phyloP scores from a whole-genome alignment of 2,888 invertebrate species.

The Galerucella calmariensis region DNA sequence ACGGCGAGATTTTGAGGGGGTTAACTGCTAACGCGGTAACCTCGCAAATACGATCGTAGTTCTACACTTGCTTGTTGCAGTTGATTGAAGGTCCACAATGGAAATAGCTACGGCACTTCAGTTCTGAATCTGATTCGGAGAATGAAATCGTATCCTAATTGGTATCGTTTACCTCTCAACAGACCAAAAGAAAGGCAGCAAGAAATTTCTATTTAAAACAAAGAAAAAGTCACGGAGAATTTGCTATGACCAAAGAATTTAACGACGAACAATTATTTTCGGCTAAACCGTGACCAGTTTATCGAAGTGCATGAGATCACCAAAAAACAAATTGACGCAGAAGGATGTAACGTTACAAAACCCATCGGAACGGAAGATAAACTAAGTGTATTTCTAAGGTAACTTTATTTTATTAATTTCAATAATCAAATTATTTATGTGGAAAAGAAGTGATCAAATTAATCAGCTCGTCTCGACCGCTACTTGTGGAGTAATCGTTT shows the following conservation, averaged over 20 bases:
- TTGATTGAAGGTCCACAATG: too few species aligned
- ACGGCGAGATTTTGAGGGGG: too few species aligned
- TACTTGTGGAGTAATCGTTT: conserved; percentile 8
- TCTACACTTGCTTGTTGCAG: too few species aligned
- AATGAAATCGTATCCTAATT: too few species aligned
- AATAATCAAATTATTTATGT: conserved; percentile 17
- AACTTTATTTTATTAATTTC: conserved; percentile 12
- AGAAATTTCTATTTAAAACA: too few species aligned
- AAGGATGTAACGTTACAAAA: conserved; percentile 35
- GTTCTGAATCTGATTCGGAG: too few species aligned
- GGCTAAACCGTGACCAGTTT: conserved; percentile 23
- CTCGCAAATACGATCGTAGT: too few species aligned
- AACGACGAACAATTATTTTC: conserved; percentile 34
- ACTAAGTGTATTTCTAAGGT: conserved; percentile 37
- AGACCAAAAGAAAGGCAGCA: too few species aligned
- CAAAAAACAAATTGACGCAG: not conserved
- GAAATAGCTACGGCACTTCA: too few species aligned
- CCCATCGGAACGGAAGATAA: conserved; percentile 32
- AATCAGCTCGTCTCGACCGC: conserved; percentile 11
- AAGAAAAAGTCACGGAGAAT: conserved; percentile 6
- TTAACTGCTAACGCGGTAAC: too few species aligned
- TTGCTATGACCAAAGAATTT: not conserved
- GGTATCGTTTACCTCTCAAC: too few species aligned
- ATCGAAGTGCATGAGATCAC: too few species aligned
- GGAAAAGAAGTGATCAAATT: conserved; percentile 18